Base-by-base conservation (phyloP, 2,888 invertebrate species). In the Creontiades dilutus region DNA sequence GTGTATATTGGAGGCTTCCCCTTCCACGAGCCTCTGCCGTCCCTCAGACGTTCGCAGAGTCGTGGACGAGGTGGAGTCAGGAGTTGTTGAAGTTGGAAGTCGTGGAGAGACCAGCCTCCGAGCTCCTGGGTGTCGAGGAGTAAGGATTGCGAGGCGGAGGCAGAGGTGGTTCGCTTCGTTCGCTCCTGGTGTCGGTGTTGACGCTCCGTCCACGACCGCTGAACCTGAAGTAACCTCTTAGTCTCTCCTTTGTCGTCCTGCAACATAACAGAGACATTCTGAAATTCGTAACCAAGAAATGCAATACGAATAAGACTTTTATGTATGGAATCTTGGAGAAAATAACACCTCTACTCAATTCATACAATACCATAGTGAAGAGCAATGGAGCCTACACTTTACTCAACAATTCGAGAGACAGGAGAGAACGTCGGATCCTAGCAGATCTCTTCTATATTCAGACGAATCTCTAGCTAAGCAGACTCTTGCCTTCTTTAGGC, bases 161-260 rank as follows among this genome's bases (percentile, higher is more conserved):
- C 86, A 28, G 81, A 55, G 85, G 55, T 48, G 57, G 86, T 88
- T 81, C 90, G 52, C 52, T 84, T 23, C 75, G 81, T 5, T 88
- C 82, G 88, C 82, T 82, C 14, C 87, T 46, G 16, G 48, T 68
- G 82, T 84, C 52, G 16, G 82, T 75, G 81, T 84, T 89, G 92
- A 92, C 93, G 90, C 93, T 94, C 92, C 92, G 93, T 91, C 92
- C 93, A 92, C 94, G 92, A 93, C 94, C 92, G 93, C 94, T 93
- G 93, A 95, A 93, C 12, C 94, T 94, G 92, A 95, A 94, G 92
- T 95, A 95, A 89, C 94, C 94, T 46, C 94, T 93, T 0, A 95
- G 93, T 48, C 95, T 94, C 91, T 95, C 95, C 92, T 95, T 95
- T 84, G 95, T 94, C 27, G 94, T 93, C 91, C 95, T 95, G 93